phyloP scores from a whole-genome alignment of 2,113 vertebrate genomes.

The Dascyllus trimaculatus region DNA sequence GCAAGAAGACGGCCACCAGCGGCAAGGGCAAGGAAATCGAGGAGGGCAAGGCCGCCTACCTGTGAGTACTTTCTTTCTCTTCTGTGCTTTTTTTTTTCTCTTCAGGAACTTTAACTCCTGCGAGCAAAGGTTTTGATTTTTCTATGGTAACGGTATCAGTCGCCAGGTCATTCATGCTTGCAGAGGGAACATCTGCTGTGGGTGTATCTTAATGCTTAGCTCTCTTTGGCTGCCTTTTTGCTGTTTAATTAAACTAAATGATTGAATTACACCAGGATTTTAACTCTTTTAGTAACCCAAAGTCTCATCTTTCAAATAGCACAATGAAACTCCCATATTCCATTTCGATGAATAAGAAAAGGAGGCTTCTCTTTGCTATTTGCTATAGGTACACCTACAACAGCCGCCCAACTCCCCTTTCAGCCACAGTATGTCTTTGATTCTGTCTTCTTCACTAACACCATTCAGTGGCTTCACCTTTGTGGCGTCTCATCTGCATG shows the following conservation, averaged over 20 bases:
- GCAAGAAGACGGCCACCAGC: slow-evolving; percentile 95
- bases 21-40: slow-evolving; percentile 97
- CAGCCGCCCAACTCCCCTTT: slow-evolving; percentile 78
- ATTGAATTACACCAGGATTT: not conserved
- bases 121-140: slow-evolving; percentile 11
- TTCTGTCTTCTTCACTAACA: slow-evolving; percentile 71
- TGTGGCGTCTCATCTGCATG: slow-evolving; percentile 48
- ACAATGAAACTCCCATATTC: slow-evolving; percentile 7
- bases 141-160: slow-evolving; percentile 25
- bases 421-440: slow-evolving; percentile 80
- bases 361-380: slow-evolving; percentile 66
- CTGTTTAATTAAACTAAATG: not conserved
- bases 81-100: not conserved
- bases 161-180: slow-evolving; percentile 69
- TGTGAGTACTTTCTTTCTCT: slow-evolving; percentile 87
- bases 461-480: slow-evolving; percentile 43
- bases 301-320: not conserved
- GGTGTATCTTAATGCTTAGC: slow-evolving; percentile 61
- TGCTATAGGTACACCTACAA: slow-evolving; percentile 79
- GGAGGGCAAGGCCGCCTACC: slow-evolving; percentile 97
- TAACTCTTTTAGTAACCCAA: too few relatives aligned
- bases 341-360: slow-evolving; percentile 56
- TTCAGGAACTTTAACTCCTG: not conserved
- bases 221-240: slow-evolving; percentile 3
- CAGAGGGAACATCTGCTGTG: slow-evolving; percentile 74